Conservation (phyloP, 2,113 vertebrate species). For the Charadrius vociferus region DNA sequence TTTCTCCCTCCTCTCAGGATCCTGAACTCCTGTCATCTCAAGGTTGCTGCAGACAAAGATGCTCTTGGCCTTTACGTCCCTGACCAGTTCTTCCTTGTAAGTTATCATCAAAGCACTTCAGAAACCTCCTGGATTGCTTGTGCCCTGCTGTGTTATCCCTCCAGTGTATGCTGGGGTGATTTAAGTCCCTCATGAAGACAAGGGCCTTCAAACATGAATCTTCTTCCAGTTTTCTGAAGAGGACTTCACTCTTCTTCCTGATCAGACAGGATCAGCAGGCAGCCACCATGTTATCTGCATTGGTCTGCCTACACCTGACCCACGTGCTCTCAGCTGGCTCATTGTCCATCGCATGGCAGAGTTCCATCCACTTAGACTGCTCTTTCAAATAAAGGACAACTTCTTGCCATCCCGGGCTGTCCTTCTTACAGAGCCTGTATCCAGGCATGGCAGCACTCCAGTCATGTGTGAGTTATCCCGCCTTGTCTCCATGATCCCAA, state of each 20-base stretch:
- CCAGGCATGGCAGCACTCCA: background rate
- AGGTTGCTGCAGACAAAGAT: background rate
- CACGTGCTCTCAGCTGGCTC: background rate
- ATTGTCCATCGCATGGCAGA: background rate
- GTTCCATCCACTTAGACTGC: background rate
- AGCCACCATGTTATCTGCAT: accelerated
- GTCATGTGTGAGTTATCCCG: background rate
- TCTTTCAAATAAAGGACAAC: background rate
- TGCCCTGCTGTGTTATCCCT: background rate
- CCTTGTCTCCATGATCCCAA: background rate
- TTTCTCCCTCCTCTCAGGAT: background rate
- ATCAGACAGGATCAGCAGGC: background rate
- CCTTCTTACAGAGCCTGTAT: background rate
- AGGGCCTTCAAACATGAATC: background rate
- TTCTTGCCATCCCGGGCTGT: background rate
- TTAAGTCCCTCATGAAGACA: background rate
- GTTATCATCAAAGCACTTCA: background rate
- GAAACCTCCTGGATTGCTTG: background rate
- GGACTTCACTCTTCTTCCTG: background rate
- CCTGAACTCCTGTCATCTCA: background rate
- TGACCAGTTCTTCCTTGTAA: background rate
- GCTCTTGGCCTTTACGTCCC: background rate
- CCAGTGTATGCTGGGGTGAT: background rate
- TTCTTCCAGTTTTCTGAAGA: background rate
- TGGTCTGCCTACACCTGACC: background rate